Base-by-base conservation (phyloP, 92 coral and sea anemone genomes). In the Plumapathes pennacea region DNA sequence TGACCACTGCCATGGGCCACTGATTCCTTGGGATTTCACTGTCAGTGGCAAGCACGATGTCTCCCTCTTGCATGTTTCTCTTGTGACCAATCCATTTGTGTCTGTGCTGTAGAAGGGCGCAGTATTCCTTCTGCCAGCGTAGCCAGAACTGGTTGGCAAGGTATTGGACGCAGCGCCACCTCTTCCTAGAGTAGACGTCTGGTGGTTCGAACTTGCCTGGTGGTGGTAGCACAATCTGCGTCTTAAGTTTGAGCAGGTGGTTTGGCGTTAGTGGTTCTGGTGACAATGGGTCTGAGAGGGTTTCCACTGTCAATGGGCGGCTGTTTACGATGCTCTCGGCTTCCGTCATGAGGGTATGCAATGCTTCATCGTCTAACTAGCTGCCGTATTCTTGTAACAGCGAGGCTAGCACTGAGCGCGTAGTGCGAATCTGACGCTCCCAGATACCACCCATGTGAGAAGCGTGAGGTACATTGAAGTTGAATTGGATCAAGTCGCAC, bases 191-290 rank as follows among this genome's bases (percentile, higher is more conserved):
- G 17, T 66, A 52, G 40, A 30, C 26, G 50, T 66, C 62, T 19
- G 62, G 73, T 11, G 73, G 54, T 23, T 66, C 74, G 17, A 66
- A 53, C 8, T 66, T 53, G 11, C 74, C 62, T 25, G 63, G 62
- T 5, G 54, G 62, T 19, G 74, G 53, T 7, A 66, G 44, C 25
- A 55, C 25, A 28, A 55, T 37, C 45, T 55, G 62, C n/a, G 62
- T n/a, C 38, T 76, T 76, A 19, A 51, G 13, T 3, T 62, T 76
- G 39, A 76, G 45, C 38, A 76, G 50, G 50, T 76, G 76, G 36
- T 76, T 76, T n/a, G 76, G 83, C 18, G 83, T 67, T 18, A 76
- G 18, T 0, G 76, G 70, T 28, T 66, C 62, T 32, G 70, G 43
- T 13, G 78, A 46, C 13, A 14, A 37, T 21, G 71, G 43, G 46